Base-by-base conservation (phyloP, 2,113 vertebrate genomes). In the Tragelaphus buxtoni region DNA sequence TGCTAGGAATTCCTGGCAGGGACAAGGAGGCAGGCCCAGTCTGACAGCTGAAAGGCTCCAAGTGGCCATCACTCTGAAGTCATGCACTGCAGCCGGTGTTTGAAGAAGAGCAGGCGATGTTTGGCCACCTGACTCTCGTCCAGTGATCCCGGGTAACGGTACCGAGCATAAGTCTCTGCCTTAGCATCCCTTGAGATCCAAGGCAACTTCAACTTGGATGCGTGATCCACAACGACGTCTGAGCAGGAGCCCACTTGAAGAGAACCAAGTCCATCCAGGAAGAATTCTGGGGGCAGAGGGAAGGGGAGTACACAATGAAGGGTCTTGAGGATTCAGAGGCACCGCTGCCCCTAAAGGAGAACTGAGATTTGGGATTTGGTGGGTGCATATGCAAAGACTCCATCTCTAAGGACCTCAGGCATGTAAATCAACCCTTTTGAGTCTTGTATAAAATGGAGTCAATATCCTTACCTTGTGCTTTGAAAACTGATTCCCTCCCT, bases 171-270 rank as follows among this genome's bases (percentile, higher is more conserved):
- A 42, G 82, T 97, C 28, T 98, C 97, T 49, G 99, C 98, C 83
- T 99, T 98, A 0, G 96, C 90, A 1, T 99, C 98, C 0, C 98
- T 98, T 82, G 99, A 98, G 42, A 79, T 97, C 99, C 99, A 99
- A 0, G 99, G 99, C 51, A 99, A 97, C 56, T 98, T 98, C 98
- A 99, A 97, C 98, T 99, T 99, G 6, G 99, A 99, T 2, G 99
- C 99, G 1, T 99, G 99, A 80, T 98, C 99, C 96, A 99, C 98
- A 0, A 99, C 94, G 32, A 99, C 96, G 2, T 99, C 99, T 10
- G 98, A 99, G 49, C 99, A 99, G 58, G 99, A 99, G 65, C 99
- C 99, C 28, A 99, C 98, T 28, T 99, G 99, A 60, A 99, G 98
- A 69, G 98, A 97, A 47, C 99, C 99, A 80, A 99, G 98, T 5